These are phyloP conservation scores for Spea bombifrons DNA, from an alignment of 2,113 vertebrate species.

Conservation along the genomic window DNA sequence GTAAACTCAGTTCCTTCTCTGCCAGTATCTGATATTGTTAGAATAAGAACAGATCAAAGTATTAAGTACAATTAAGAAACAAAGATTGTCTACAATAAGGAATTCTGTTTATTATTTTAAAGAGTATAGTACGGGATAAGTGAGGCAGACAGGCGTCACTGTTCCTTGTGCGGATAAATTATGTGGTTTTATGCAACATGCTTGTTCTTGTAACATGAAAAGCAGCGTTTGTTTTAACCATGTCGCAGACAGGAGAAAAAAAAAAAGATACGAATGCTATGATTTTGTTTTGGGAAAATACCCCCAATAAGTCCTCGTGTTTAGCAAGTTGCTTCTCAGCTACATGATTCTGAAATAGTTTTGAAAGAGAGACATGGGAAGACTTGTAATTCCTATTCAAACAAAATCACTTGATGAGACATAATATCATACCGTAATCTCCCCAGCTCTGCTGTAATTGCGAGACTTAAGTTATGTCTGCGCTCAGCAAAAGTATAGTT, in stretches of 20 bases:
- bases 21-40: neutral
- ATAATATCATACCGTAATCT: conserved; percentile 64
- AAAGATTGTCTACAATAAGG: conserved; percentile 23
- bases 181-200: conserved; percentile 40
- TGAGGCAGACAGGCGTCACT: conserved; percentile 31
- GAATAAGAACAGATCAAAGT: conserved; percentile 45
- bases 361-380: conserved; percentile 37
- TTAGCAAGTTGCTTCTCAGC: conserved; percentile 48
- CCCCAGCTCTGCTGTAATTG: conserved; percentile 59
- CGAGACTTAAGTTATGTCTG: conserved; percentile 56
- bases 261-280: conserved; percentile 47
- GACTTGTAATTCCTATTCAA: conserved; percentile 39
- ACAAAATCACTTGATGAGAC: conserved; percentile 64
- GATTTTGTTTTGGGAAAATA: conserved; percentile 55
- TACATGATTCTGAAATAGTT: conserved; percentile 44
- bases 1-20: conserved; percentile 5
- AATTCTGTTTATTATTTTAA: conserved; percentile 51
- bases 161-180: conserved; percentile 26
- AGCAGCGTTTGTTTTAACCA: conserved; percentile 7
- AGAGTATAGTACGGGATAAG: conserved; percentile 40
- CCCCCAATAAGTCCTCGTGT: conserved; percentile 42
- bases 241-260: conserved; percentile 21
- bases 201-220: conserved; percentile 41
- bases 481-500: conserved; percentile 56
- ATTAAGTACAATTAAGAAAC: conserved; percentile 14